Conservation (phyloP, 2,797 vertebrate species). For the Pygocentrus nattereri region DNA sequence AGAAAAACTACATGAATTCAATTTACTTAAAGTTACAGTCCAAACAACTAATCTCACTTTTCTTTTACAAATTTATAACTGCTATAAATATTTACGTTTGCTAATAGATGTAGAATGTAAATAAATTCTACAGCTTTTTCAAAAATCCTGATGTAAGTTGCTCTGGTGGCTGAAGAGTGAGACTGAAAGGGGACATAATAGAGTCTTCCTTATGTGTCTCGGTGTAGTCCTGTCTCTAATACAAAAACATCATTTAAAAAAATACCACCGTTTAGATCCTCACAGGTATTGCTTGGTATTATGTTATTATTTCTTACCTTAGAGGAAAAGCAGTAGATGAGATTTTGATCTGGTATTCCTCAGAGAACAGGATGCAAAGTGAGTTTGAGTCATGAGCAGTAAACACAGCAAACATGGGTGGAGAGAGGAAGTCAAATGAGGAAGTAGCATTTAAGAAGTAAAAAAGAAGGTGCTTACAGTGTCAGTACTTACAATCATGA, state of each 20-base stretch:
- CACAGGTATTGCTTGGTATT: neutral
- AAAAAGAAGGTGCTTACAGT: too few relatives aligned
- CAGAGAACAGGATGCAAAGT: neutral
- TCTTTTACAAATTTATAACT: too few relatives aligned
- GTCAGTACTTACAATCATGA: too few relatives aligned
- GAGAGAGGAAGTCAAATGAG: neutral
- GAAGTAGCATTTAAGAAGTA: too few relatives aligned
- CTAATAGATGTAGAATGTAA: too few relatives aligned
- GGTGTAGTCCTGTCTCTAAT: neutral
- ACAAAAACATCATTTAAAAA: neutral
- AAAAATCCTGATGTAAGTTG: too few relatives aligned
- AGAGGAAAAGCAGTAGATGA: neutral
- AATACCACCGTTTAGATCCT: neutral
- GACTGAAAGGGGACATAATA: neutral
- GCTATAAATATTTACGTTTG: too few relatives aligned
- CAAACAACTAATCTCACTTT: too few relatives aligned
- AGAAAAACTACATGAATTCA: too few relatives aligned
- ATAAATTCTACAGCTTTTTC: too few relatives aligned
- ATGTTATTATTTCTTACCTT: neutral
- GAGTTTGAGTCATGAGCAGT: neutral
- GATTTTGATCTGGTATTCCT: neutral
- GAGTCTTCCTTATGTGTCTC: neutral
- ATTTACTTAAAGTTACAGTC: too few relatives aligned
- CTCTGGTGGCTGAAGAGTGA: too few relatives aligned
- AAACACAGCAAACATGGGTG: neutral